Percentiles rank a stretch among this genome's conserved stretches.
These are phyloP conservation scores for Nannoperca obscura DNA, from an alignment of 2,797 vertebrate genomes.

Conservation along the genomic window DNA sequence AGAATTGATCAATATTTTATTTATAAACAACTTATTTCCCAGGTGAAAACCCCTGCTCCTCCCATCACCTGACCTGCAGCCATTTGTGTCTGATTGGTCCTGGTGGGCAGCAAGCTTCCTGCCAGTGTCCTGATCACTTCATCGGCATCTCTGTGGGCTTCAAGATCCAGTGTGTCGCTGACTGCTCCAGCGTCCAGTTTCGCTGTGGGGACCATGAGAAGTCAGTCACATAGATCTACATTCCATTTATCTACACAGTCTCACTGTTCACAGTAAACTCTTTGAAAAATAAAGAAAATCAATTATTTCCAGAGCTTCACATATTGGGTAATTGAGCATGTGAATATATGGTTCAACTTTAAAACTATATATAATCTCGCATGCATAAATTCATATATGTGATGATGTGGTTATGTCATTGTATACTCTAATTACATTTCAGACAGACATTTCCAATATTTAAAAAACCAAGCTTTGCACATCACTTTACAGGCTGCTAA, in stretches of 20 bases:
- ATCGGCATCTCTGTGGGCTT: conserved; percentile 75
- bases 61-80: conserved; percentile 77
- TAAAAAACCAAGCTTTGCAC: neutral
- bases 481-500: too few species aligned
- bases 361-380: too few species aligned
- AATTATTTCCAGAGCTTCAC: neutral
- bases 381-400: too few species aligned
- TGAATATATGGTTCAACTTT: neutral
- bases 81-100: conserved; percentile 82
- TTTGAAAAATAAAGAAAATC: neutral
- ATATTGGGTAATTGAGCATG: neutral
- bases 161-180: conserved; percentile 80
- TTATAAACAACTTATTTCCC: neutral
- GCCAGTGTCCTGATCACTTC: conserved; percentile 83
- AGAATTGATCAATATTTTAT: neutral
- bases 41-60: conserved; percentile 82
- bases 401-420: too few species aligned
- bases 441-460: too few species aligned
- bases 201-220: conserved; percentile 84
- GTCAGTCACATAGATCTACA: conserved; percentile 56
- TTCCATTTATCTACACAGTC: neutral
- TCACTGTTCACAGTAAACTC: neutral
- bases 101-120: conserved; percentile 75
- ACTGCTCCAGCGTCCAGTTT: conserved; percentile 85
- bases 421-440: too few species aligned